A percentile compares a stretch with the other conserved stretches of the same genome.
phyloP scores from a whole-genome alignment of 2,888 invertebrate genomes.

The Pristionchus fissidentatus region DNA sequence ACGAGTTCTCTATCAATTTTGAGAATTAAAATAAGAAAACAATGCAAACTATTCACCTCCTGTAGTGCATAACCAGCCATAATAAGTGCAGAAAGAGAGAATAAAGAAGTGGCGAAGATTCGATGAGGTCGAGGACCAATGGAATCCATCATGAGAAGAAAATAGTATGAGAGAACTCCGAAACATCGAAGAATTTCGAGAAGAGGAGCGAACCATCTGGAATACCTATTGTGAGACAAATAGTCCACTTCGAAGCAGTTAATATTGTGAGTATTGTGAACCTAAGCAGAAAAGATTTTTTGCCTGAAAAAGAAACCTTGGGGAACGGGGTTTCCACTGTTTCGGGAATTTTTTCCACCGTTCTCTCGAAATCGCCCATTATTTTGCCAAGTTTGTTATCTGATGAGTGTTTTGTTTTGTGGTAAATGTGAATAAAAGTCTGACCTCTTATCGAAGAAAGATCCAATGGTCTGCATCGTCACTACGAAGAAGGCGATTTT shows the following conservation, averaged over 20 bases:
- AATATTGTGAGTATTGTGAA: not conserved
- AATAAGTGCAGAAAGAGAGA: conserved; percentile 56
- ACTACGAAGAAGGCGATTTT: conserved; percentile 73
- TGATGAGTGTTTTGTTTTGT: too few species aligned
- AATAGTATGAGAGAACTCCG: conserved; percentile 68
- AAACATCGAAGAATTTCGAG: conserved; percentile 67
- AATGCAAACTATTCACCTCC: not conserved
- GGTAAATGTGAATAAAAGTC: not conserved
- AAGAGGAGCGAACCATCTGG: conserved; percentile 69
- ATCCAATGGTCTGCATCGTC: conserved; percentile 70
- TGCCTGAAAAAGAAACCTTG: too few species aligned
- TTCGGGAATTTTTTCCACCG: too few species aligned
- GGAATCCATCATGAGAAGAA: conserved; percentile 61
- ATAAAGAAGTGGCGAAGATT: conserved; percentile 64
- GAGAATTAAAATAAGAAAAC: not conserved
- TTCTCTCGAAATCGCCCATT: too few species aligned
- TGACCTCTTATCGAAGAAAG: conserved; percentile 66
- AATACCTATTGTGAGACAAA: too few species aligned
- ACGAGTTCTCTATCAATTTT: not conserved
- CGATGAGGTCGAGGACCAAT: conserved; percentile 70
- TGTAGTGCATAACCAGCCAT: conserved; percentile 55
- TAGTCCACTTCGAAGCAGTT: not conserved
- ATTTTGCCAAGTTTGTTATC: too few species aligned
- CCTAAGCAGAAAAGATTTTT: too few species aligned
- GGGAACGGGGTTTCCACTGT: too few species aligned